Base-by-base conservation (phyloP, 2,113 vertebrate genomes). In the Alligator sinensis region DNA sequence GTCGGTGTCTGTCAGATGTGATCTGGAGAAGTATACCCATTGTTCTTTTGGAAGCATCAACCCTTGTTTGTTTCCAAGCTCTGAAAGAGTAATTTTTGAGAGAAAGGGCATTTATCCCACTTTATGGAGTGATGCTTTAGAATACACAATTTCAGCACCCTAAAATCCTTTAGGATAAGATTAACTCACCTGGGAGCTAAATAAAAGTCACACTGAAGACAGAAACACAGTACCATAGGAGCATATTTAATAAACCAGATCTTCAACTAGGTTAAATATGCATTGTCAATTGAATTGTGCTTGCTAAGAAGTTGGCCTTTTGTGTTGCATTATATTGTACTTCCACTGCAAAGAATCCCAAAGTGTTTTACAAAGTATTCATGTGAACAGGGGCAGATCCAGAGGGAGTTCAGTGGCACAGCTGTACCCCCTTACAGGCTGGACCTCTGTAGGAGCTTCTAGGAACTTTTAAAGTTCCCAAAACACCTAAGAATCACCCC, bases 301-400 rank as follows among this genome's bases (percentile, higher is more conserved):
- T 74, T 38, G 34, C 15, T 75, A 54, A 91, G 62, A 47, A 78
- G 84, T 88, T 91, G 89, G 75, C 27, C 86, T 30, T 10, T 66
- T 5, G 18, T 57, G 34, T 9, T 38, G 25, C 5, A 66, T 79
- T 81, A 55, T 34, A 61, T 28, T 91, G 82, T 11, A 72, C 30
- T 82, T 89, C 87, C 61, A 77, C 74, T 82, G 22, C 89, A 88
- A 86, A 95, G 74, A 86, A 86, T 63, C 91, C 80, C 47, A 86
- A 81, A 92, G 91, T 91, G 77, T 80, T 94, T 94, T 79, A 88
- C 75, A 92, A 92, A 95, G 88, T 5, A 47, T 47, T 47, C 38
- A 47, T 47, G 38, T 47, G 38, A 47, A 47, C 38, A 47, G 38
- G 38, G 38, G 38, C 38, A 47, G 38, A 47, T 47, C 38, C 38